phyloP scores from a whole-genome alignment of 2,888 invertebrate species.

The Sipha maydis region DNA sequence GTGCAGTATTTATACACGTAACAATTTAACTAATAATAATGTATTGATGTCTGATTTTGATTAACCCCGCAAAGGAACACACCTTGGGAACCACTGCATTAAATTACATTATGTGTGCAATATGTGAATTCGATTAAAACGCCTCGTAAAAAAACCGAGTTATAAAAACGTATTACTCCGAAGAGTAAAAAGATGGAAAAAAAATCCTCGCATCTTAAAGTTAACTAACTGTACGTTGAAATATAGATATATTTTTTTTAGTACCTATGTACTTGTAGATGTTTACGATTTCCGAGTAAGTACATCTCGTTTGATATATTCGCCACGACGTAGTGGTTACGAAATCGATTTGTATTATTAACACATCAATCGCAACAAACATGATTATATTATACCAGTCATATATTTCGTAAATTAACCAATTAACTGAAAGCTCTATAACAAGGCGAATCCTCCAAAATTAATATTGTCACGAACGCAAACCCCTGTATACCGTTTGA shows the following conservation, averaged over 20 bases:
- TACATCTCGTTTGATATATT: not conserved
- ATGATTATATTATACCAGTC: not conserved
- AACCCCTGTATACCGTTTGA: not conserved
- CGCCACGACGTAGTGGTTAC: not conserved
- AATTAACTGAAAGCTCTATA: no score
- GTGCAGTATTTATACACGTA: no score
- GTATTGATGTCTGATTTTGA: no score
- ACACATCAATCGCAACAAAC: not conserved
- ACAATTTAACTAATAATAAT: no score
- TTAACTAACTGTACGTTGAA: not conserved
- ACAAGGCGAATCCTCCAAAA: not conserved
- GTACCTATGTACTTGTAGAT: not conserved
- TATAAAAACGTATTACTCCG: not conserved
- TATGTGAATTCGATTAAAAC: constrained; percentile 21
- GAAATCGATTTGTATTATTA: not conserved
- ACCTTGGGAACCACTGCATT: no score
- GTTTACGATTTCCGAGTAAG: not conserved
- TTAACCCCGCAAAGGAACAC: no score
- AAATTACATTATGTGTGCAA: not conserved
- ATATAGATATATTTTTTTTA: not conserved
- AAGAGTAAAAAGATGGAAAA: not conserved
- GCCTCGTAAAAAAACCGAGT: not conserved
- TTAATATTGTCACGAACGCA: not conserved
- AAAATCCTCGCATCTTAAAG: not conserved
- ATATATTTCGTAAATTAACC: not conserved